Conservation (phyloP, 2,797 vertebrate species). For the Microctenopoma steveboyesi region DNA sequence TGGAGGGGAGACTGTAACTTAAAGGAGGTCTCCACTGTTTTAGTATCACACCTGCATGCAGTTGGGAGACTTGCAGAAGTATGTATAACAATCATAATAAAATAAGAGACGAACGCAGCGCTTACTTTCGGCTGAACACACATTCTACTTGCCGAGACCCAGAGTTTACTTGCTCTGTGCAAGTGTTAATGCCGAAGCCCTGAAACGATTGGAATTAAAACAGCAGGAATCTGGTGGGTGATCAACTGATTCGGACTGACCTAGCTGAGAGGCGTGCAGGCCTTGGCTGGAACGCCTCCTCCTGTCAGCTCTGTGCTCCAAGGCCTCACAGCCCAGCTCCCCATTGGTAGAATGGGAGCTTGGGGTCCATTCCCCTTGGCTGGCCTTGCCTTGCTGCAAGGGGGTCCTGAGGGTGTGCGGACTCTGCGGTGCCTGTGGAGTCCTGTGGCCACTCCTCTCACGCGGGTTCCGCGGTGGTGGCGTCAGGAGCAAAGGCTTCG, state of each 20-base stretch:
- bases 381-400: constrained; percentile 23
- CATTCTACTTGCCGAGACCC: no score
- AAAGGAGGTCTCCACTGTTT: constrained; percentile 1
- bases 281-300: constrained; percentile 78
- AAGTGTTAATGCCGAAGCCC: no score
- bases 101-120: no score
- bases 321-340: constrained; percentile 52
- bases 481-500: constrained; percentile 67
- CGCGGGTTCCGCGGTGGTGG: constrained; percentile 76
- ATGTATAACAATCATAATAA: neutral
- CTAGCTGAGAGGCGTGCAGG: constrained; percentile 79
- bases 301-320: constrained; percentile 61
- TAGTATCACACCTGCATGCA: constrained; percentile 5
- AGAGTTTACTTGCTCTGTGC: no score
- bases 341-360: constrained; percentile 56
- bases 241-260: constrained; percentile 57
- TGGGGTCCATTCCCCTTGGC: constrained; percentile 53
- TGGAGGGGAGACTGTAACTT: constrained; percentile 10
- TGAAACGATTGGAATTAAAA: neutral
- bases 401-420: constrained; percentile 55
- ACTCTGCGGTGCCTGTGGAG: constrained; percentile 36
- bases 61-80: neutral
- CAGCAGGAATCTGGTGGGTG: no score
- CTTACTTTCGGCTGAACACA: no score
- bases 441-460: constrained; percentile 58